Conservation (phyloP, 2,888 invertebrate species). For the Caenorhabditis parvicauda region DNA sequence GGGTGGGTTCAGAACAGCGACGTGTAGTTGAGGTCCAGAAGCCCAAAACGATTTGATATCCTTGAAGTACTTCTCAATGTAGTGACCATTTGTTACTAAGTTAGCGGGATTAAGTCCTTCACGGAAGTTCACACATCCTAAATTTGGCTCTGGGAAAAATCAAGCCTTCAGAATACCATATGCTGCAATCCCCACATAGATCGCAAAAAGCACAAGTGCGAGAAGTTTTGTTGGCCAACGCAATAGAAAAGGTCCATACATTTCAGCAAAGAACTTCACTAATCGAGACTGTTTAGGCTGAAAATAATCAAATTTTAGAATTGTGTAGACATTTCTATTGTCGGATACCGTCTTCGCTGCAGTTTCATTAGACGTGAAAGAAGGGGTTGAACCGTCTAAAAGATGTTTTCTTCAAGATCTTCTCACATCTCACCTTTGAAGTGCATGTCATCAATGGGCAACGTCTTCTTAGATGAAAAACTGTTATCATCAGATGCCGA, state of each 20-base stretch:
- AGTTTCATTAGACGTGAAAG: constrained; percentile 4
- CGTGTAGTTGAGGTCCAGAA: constrained; percentile 54
- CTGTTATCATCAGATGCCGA: constrained; percentile 21
- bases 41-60: constrained; percentile 59
- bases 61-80: constrained; percentile 56
- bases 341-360: not conserved
- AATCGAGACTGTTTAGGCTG: too few relatives aligned
- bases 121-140: constrained; percentile 69
- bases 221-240: constrained; percentile 32
- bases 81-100: constrained; percentile 58
- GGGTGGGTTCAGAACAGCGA: constrained; percentile 56
- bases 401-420: not conserved
- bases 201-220: constrained; percentile 34
- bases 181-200: constrained; percentile 39
- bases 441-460: constrained; percentile 10
- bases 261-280: constrained; percentile 45
- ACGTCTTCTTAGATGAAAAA: constrained; percentile 27
- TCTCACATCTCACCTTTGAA: constrained; percentile 6
- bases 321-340: not conserved
- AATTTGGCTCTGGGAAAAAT: not conserved
- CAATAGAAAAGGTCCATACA: constrained; percentile 56
- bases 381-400: not conserved
- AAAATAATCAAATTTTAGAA: not conserved
- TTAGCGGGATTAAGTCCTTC: constrained; percentile 61
- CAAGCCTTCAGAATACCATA: constrained; percentile 20